Evolutionary conservation across 2,888 invertebrate genomes (phyloP).

Genomic region (Diaphora mendica): DNA sequence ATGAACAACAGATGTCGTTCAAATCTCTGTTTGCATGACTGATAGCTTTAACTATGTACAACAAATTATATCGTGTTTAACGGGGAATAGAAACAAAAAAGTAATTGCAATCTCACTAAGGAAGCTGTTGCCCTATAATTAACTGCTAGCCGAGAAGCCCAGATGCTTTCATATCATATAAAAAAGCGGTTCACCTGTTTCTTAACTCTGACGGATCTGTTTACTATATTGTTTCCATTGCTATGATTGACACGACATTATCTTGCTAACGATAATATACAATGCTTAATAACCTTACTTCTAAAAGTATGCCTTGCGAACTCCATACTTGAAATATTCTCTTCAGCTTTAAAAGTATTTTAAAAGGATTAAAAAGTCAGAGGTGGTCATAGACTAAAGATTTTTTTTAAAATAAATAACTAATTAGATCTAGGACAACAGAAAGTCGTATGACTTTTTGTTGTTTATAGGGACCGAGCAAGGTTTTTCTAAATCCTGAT

Average conservation of each 20-base stretch:
- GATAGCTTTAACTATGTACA: conserved; percentile 25
- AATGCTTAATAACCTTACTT: background rate
- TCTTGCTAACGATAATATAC: background rate
- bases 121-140: conserved; percentile 77
- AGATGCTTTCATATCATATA: conserved; percentile 72
- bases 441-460: too few species aligned
- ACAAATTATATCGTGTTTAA: conserved; percentile 29
- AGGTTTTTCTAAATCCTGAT: too few species aligned
- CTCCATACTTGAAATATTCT: too few species aligned
- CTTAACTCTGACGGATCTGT: conserved; percentile 64
- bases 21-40: conserved; percentile 38
- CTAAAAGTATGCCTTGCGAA: background rate
- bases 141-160: conserved; percentile 64
- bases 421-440: too few species aligned
- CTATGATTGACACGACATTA: conserved; percentile 33
- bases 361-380: background rate
- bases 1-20: conserved; percentile 12
- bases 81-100: conserved; percentile 38
- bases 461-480: too few species aligned
- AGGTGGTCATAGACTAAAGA: too few species aligned
- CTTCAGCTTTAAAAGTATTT: background rate
- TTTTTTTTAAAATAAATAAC: too few species aligned
- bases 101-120: conserved; percentile 59
- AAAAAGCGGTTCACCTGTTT: conserved; percentile 77
- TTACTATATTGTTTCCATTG: conserved; percentile 57